phyloP scores from a whole-genome alignment of 2,797 vertebrate species.

The Morus bassanus region DNA sequence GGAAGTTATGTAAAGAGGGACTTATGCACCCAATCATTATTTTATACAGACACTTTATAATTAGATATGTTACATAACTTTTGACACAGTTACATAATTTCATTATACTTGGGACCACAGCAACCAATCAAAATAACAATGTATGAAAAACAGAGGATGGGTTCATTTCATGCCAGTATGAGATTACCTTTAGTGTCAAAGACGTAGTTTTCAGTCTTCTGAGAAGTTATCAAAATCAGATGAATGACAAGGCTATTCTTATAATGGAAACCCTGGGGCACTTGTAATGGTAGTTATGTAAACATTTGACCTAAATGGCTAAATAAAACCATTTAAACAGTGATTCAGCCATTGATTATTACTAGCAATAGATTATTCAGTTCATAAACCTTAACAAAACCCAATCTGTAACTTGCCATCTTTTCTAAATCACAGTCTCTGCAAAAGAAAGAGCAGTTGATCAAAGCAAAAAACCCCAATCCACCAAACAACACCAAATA shows the following conservation, averaged over 20 bases:
- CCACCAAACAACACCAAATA: not conserved
- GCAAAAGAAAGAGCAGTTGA: not conserved
- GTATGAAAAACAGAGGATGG: not conserved
- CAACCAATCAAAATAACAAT: not conserved
- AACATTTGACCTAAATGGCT: not conserved
- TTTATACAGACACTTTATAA: not conserved
- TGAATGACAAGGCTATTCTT: not conserved
- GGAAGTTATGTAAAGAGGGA: not conserved
- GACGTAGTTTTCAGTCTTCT: not conserved
- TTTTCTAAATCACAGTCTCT: conserved; percentile 49
- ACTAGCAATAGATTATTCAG: conserved; percentile 7
- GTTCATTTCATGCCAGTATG: not conserved
- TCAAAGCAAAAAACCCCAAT: not conserved
- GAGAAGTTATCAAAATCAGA: not conserved
- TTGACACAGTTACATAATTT: not conserved
- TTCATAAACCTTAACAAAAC: conserved; percentile 40
- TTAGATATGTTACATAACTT: not conserved
- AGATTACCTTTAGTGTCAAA: not conserved
- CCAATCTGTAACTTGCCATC: conserved; percentile 10
- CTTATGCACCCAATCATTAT: not conserved
- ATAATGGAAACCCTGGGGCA: not conserved
- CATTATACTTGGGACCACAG: not conserved
- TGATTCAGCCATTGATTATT: conserved; percentile 20
- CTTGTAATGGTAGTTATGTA: not conserved
- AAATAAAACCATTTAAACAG: conserved; percentile 32